A percentile compares a stretch with the other conserved stretches of the same genome.
These are phyloP conservation scores for Lycocerus yunnanus DNA, from an alignment of 2,888 invertebrate species.

Conservation along the genomic window DNA sequence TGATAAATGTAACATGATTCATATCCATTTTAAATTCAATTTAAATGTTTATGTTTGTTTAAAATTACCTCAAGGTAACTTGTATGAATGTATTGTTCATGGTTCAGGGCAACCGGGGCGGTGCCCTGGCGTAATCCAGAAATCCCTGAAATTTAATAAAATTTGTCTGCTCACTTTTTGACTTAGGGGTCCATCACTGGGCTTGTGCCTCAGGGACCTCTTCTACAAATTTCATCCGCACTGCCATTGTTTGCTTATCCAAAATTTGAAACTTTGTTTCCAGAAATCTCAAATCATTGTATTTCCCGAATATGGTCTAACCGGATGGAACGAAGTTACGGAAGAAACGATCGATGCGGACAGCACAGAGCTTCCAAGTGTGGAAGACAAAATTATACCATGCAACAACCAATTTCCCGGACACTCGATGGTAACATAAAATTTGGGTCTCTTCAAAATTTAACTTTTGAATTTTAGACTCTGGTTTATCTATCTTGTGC, in stretches of 20 bases:
- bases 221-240: too few relatives aligned
- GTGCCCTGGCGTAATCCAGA: too few relatives aligned
- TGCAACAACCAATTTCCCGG: slow-evolving; percentile 4
- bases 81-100: too few relatives aligned
- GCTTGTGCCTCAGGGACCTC: too few relatives aligned
- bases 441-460: neutral
- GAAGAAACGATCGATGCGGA: slow-evolving; percentile 32
- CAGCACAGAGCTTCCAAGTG: slow-evolving; percentile 20
- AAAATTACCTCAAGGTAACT: too few relatives aligned
- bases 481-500: slow-evolving; percentile 65
- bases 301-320: slow-evolving; percentile 68
- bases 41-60: too few relatives aligned
- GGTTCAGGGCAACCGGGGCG: too few relatives aligned
- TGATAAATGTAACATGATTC: neutral
- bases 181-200: too few relatives aligned
- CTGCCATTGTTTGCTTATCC: too few relatives aligned
- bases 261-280: neutral
- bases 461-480: slow-evolving; percentile 18
- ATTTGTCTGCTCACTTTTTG: too few relatives aligned
- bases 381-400: slow-evolving; percentile 5
- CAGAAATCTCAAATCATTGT: slow-evolving; percentile 73
- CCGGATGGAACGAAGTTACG: slow-evolving; percentile 40
- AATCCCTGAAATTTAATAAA: too few relatives aligned
- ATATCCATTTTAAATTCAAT: neutral
- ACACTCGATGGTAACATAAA: neutral